These are phyloP conservation scores for Thripadectes ignobilis DNA, from an alignment of 2,797 vertebrate genomes.

Conservation along the genomic window DNA sequence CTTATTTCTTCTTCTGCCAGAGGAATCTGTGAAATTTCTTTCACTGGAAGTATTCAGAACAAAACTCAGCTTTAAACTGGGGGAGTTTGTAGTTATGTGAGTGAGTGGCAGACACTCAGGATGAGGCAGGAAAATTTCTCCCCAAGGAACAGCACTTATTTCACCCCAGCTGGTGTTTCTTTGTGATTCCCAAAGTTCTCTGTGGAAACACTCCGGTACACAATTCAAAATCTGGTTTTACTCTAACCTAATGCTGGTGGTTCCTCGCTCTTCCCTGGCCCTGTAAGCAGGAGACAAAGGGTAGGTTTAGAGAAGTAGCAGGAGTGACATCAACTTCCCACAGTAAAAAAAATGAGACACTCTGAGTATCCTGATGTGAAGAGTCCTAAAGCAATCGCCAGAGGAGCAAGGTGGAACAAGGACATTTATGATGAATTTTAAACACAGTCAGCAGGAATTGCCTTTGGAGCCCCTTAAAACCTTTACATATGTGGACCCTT, in stretches of 20 bases:
- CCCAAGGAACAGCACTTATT: neutral
- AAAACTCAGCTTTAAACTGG: neutral
- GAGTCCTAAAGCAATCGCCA: neutral
- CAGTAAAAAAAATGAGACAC: neutral
- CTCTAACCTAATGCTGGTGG: neutral
- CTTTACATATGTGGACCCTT: neutral
- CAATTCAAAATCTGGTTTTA: neutral
- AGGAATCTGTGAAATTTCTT: neutral
- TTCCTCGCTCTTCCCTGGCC: neutral
- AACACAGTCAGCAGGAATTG: neutral
- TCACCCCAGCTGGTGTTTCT: neutral
- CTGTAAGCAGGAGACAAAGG: neutral
- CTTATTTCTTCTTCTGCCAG: neutral
- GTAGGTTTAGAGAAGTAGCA: neutral
- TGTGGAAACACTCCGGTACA: neutral
- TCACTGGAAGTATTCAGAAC: neutral
- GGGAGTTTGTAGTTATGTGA: neutral
- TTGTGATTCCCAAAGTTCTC: neutral
- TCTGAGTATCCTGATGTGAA: neutral
- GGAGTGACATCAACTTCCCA: neutral
- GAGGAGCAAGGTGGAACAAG: neutral
- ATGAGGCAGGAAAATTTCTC: neutral
- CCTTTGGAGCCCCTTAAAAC: neutral
- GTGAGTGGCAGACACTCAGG: neutral
- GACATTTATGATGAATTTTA: neutral